These are phyloP conservation scores for Platysternon megacephalum DNA, from an alignment of 2,113 vertebrate species.

Conservation along the genomic window DNA sequence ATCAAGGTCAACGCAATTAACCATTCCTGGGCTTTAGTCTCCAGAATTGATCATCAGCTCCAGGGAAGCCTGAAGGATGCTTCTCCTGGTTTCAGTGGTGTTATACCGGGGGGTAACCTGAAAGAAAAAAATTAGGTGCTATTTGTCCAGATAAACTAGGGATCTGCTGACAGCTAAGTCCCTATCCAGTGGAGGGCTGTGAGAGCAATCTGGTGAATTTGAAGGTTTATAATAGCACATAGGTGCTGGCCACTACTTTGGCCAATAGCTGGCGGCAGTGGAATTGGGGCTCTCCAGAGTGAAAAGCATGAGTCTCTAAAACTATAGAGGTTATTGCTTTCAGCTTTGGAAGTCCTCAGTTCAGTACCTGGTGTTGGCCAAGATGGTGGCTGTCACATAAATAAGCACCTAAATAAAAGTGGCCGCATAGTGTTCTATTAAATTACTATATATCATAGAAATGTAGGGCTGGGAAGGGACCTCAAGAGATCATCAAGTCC, in stretches of 20 bases:
- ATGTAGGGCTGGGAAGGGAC: background rate
- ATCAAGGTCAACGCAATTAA: conserved; percentile 37
- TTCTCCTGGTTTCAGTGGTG: background rate
- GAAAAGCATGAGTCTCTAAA: background rate
- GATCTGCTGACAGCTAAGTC: accelerated
- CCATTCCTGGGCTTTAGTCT: background rate
- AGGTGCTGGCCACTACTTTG: accelerated
- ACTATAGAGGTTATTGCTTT: background rate
- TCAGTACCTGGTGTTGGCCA: background rate
- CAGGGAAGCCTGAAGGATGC: background rate
- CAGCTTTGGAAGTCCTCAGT: background rate
- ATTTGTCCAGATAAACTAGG: background rate
- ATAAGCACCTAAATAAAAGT: background rate
- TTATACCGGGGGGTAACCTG: background rate
- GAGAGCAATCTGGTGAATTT: background rate
- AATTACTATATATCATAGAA: background rate
- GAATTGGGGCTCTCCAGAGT: background rate
- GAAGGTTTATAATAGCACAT: background rate
- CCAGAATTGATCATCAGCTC: background rate
- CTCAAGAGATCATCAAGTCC: background rate
- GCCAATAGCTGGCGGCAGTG: background rate
- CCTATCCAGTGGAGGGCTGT: background rate
- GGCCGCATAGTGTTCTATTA: background rate
- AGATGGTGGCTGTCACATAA: background rate
- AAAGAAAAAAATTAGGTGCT: background rate